phyloP scores from a whole-genome alignment of 2,797 vertebrate species.

The Dendrocincla tyrannina region DNA sequence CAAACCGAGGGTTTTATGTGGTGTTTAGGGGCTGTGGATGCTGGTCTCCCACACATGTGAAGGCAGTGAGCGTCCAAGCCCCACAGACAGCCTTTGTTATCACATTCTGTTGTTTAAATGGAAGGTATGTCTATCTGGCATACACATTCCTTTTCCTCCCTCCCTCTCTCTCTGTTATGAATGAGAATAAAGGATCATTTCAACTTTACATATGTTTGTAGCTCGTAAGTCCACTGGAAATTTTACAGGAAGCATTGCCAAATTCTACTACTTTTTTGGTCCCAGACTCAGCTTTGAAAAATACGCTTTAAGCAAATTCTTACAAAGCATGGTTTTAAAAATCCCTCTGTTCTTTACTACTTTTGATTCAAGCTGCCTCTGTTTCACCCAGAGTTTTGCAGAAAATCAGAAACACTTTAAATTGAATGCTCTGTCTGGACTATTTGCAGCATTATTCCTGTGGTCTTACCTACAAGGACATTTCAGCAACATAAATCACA shows the following conservation, averaged over 20 bases:
- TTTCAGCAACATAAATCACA: neutral
- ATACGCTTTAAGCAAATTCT: neutral
- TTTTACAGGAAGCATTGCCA: constrained; percentile 59
- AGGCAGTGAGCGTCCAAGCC: neutral
- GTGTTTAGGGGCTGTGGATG: neutral
- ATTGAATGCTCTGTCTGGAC: neutral
- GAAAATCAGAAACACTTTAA: neutral
- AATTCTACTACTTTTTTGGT: constrained; percentile 46
- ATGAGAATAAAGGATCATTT: constrained; percentile 55
- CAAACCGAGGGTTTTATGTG: neutral
- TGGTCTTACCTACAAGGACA: constrained; percentile 32
- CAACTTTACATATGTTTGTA: constrained; percentile 39
- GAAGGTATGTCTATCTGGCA: constrained; percentile 48
- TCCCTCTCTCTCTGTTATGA: neutral
- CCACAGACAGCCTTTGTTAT: neutral
- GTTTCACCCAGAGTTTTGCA: neutral
- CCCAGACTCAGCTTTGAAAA: constrained; percentile 51
- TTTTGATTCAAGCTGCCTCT: constrained; percentile 23
- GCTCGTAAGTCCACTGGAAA: constrained; percentile 42
- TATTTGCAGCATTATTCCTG: constrained; percentile 17
- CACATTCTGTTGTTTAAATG: constrained; percentile 36
- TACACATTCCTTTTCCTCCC: constrained; percentile 19
- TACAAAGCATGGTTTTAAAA: neutral
- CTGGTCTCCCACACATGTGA: neutral
- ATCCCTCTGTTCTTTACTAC: neutral